Evolutionary conservation across 2,797 vertebrate genomes (phyloP).

Genomic region (Rhabdophis nuchalis): DNA sequence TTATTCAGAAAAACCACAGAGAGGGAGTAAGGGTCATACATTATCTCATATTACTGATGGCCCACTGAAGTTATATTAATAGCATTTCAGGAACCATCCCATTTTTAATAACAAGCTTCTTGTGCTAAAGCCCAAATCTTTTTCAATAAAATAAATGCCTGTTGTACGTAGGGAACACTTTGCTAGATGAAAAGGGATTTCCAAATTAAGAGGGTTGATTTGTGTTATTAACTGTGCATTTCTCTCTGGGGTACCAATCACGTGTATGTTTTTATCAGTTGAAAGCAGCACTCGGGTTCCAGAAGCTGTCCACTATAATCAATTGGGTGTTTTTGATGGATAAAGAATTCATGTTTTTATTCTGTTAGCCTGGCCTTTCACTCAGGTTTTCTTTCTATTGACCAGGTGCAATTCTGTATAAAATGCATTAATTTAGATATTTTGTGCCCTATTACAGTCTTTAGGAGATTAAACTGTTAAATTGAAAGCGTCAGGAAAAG

Average conservation of each 20-base stretch:
- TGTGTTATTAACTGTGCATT: not conserved
- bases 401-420: not conserved
- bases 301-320: slow-evolving; percentile 8
- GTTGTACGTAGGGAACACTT: not conserved
- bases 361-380: slow-evolving; percentile 17
- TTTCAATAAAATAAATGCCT: not conserved
- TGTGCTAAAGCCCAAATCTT: not conserved
- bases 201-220: not conserved
- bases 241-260: not conserved
- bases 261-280: not conserved
- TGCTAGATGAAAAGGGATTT: not conserved
- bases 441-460: slow-evolving; percentile 30
- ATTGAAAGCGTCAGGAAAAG: slow-evolving; percentile 38
- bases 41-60: not conserved
- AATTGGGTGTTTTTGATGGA: slow-evolving; percentile 3
- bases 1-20: not conserved
- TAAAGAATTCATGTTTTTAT: slow-evolving; percentile 26
- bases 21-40: not conserved
- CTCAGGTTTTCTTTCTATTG: slow-evolving; percentile 17
- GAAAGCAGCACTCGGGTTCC: slow-evolving; percentile 3
- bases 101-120: not conserved
- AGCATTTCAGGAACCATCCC: not conserved
- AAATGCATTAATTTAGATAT: slow-evolving; percentile 39
- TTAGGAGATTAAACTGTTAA: slow-evolving; percentile 39
- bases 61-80: not conserved